A percentile compares a stretch with the other conserved stretches of the same genome.
Evolutionary conservation across 2,888 invertebrate genomes (phyloP).

Genomic region (Netelia fuscicornis): DNA sequence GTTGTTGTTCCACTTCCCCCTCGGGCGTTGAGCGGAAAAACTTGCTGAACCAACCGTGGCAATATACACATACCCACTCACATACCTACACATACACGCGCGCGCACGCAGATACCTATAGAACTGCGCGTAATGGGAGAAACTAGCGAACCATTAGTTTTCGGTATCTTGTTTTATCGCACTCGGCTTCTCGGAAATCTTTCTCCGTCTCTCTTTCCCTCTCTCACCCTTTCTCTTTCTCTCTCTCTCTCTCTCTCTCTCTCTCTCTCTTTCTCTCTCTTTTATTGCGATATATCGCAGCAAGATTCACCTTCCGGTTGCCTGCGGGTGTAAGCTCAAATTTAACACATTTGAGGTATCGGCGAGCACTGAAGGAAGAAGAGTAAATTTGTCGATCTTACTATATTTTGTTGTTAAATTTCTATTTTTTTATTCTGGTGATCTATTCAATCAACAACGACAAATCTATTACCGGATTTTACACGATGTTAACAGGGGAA

Average conservation of each 20-base stretch:
- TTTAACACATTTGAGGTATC: no score
- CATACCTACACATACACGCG: not conserved
- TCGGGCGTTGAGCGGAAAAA: conserved; percentile 21
- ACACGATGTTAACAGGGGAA: not conserved
- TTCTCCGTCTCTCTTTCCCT: not conserved
- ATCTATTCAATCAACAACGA: no score
- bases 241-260: no score
- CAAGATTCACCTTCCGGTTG: not conserved
- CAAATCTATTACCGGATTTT: no score
- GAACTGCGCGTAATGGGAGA: conserved; percentile 20
- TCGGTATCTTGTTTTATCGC: conserved; percentile 53
- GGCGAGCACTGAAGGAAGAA: no score
- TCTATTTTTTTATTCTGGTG: no score
- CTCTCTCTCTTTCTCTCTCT: no score
- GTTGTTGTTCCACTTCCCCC: conserved; percentile 19
- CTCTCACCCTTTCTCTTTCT: no score
- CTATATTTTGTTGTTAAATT: no score
- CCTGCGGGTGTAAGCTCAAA: no score
- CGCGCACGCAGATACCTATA: not conserved
- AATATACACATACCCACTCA: not conserved
- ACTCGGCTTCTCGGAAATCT: conserved; percentile 18
- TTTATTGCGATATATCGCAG: not conserved
- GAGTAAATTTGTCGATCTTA: no score
- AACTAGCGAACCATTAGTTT: conserved; percentile 45
- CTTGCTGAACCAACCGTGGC: conserved; percentile 33